Conservation (phyloP, 2,797 vertebrate species). For the Hybognathus amarus region DNA sequence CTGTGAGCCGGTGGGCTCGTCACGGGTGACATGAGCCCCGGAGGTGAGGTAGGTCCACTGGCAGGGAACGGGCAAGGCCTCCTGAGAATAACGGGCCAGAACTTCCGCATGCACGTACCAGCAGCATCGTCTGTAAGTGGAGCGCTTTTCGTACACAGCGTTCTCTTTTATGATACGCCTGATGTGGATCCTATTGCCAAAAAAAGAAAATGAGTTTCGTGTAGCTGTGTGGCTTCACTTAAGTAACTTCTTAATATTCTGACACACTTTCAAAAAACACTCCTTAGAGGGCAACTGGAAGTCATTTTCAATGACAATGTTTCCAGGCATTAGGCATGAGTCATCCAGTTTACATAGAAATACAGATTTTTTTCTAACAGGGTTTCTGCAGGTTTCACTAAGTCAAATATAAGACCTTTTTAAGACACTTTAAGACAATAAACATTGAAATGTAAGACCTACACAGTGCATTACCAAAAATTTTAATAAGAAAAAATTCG, state of each 20-base stretch:
- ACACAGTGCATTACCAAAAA: too few species aligned
- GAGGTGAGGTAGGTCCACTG: constrained; percentile 92
- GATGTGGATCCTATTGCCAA: constrained; percentile 76
- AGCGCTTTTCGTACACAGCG: constrained; percentile 92
- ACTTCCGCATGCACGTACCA: constrained; percentile 93
- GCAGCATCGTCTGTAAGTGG: constrained; percentile 84
- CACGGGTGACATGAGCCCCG: constrained; percentile 75
- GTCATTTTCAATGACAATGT: background rate
- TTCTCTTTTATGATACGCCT: constrained; percentile 89
- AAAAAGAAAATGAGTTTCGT: background rate
- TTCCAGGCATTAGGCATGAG: constrained; percentile 1
- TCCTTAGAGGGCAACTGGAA: background rate
- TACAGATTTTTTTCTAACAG: background rate
- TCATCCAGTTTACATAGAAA: constrained; percentile 1
- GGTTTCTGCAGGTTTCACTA: too few species aligned
- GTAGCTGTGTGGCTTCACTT: background rate
- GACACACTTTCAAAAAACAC: background rate
- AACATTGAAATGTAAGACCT: too few species aligned
- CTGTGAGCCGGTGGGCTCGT: constrained; percentile 74
- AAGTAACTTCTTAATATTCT: background rate
- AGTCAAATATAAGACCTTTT: too few species aligned
- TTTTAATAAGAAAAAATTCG: too few species aligned
- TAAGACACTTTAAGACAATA: too few species aligned
- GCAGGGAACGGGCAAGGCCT: constrained; percentile 89
- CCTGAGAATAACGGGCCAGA: constrained; percentile 81